Conservation (phyloP, 2,113 vertebrate species). For the Sinocyclocheilus anophthalmus region DNA sequence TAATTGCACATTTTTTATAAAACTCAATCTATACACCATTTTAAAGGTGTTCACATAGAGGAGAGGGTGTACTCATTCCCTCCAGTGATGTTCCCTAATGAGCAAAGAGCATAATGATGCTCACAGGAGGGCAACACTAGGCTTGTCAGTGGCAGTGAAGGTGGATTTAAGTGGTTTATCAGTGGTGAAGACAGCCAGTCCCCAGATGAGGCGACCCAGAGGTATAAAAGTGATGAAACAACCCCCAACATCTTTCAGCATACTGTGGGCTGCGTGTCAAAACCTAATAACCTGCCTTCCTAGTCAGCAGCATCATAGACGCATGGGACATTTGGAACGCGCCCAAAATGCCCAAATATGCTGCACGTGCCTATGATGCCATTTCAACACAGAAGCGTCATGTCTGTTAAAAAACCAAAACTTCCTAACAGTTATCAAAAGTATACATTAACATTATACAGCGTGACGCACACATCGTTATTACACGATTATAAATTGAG, state of each 20-base stretch:
- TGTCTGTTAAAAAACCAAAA: not conserved
- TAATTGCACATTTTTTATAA: not conserved
- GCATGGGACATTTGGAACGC: not conserved
- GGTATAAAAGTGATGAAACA: constrained; percentile 34
- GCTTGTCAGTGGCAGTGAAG: constrained; percentile 1
- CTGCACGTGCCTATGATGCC: not conserved
- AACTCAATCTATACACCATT: not conserved
- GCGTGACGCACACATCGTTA: not conserved
- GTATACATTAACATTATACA: not conserved
- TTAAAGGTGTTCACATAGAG: not conserved
- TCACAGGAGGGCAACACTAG: constrained; percentile 29
- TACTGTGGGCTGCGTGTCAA: constrained; percentile 5
- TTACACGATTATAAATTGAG: not conserved
- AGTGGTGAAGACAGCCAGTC: constrained; percentile 17
- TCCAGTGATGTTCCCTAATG: not conserved
- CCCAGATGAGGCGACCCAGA: constrained; percentile 9
- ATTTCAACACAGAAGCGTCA: not conserved
- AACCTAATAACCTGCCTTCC: not conserved
- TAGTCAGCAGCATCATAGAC: not conserved
- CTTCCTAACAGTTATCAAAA: not conserved
- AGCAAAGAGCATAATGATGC: constrained; percentile 32
- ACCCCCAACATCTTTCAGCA: constrained; percentile 27
- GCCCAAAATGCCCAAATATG: not conserved
- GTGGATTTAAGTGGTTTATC: constrained; percentile 35
- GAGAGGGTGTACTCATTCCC: not conserved